phyloP scores from a whole-genome alignment of 1,140 invertebrate species.

The Drosophila insularis region DNA sequence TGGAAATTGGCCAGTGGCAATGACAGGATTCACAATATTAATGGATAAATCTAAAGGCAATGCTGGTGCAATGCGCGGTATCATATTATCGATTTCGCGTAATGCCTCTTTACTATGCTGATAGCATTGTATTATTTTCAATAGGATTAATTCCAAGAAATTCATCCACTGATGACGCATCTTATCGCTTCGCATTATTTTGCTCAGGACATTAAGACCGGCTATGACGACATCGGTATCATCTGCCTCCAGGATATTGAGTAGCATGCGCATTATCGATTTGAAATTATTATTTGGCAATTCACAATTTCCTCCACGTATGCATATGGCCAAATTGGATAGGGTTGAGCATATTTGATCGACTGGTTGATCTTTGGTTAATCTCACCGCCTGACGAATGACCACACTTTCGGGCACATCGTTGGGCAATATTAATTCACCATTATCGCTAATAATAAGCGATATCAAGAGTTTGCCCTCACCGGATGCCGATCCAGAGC shows the following conservation, averaged over 20 bases:
- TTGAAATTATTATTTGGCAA: slow-evolving; percentile 85
- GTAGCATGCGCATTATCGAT: slow-evolving; percentile 88
- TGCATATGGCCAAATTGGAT: slow-evolving; percentile 81
- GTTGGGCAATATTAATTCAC: slow-evolving; percentile 75
- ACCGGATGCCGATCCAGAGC: neutral
- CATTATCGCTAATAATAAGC: slow-evolving; percentile 54
- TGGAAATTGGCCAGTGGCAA: slow-evolving; percentile 92
- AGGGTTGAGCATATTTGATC: slow-evolving; percentile 77
- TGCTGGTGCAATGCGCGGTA: slow-evolving; percentile 88
- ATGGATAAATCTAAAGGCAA: slow-evolving; percentile 88
- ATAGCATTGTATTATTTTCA: slow-evolving; percentile 93
- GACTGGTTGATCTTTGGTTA: slow-evolving; percentile 66
- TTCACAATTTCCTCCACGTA: slow-evolving; percentile 83
- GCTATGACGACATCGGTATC: slow-evolving; percentile 88
- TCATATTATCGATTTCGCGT: slow-evolving; percentile 84
- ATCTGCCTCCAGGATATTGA: slow-evolving; percentile 88
- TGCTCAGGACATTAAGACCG: slow-evolving; percentile 90
- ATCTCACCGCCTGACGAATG: slow-evolving; percentile 75
- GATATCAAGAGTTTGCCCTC: slow-evolving; percentile 29
- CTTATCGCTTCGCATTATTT: slow-evolving; percentile 90
- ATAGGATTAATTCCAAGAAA: slow-evolving; percentile 93
- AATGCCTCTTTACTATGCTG: slow-evolving; percentile 88
- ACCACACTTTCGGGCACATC: slow-evolving; percentile 82
- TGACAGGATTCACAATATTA: slow-evolving; percentile 87
- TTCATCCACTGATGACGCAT: slow-evolving; percentile 90